These are phyloP conservation scores for Neopipo cinnamomea DNA, from an alignment of 2,113 vertebrate species.

Conservation along the genomic window DNA sequence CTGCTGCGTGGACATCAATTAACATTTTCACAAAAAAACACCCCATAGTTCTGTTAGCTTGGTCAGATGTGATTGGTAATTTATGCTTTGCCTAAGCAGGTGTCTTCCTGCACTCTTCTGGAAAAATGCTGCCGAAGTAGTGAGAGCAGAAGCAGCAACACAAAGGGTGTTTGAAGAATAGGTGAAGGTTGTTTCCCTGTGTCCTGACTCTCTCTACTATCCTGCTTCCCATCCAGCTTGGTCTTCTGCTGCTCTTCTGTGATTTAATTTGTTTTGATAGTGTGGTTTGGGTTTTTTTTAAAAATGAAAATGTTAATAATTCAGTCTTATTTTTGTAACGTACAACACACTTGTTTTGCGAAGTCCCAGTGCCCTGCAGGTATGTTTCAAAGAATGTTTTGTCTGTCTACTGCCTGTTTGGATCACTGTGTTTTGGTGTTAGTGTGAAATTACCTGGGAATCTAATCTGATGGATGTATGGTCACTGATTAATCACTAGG, in stretches of 20 bases:
- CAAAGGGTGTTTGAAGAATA: background rate
- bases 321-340: background rate
- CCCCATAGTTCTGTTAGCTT: accelerated
- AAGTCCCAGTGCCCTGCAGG: background rate
- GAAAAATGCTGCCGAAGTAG: background rate
- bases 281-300: background rate
- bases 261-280: background rate
- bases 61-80: background rate
- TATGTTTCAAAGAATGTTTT: background rate
- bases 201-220: background rate
- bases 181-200: background rate
- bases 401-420: background rate
- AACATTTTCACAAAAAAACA: background rate
- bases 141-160: background rate
- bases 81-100: background rate
- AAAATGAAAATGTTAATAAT: background rate
- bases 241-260: background rate
- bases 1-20: background rate
- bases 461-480: background rate
- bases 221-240: background rate
- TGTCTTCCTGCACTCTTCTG: background rate
- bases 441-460: background rate
- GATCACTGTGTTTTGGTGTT: background rate
- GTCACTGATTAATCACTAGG: background rate
- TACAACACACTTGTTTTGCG: background rate